Evolutionary conservation across 2,113 vertebrate species (phyloP), one percentile per base, ranked within the genome.

Genomic region (Empidonax alnorum): DNA sequence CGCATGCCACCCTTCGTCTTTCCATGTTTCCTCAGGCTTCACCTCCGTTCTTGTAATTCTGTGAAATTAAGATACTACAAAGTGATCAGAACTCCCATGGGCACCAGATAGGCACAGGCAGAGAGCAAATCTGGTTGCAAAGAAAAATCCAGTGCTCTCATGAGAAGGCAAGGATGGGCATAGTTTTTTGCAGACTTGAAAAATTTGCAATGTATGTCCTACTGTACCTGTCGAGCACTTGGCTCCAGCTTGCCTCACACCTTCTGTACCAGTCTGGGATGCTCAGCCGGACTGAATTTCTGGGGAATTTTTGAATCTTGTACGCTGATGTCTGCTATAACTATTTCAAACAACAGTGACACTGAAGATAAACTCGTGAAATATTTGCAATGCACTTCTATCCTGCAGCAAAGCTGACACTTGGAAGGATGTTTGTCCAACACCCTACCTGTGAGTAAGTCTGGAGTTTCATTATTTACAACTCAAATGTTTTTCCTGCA

Each of bases 161-260:
- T 1, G 9, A 5, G 9, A 94, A 62, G 1, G 8, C 12, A 28
- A 63, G 27, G 47, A 31, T 27, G 47, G 56, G 16, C 1, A 2
- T 3, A 37, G 25, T 15, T 13, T 75, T 87, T 49, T 71, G 25
- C 24, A 71, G n/a, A 22, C 8, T 7, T 31, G 13, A 14, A 53
- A 71, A 35, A 72, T 33, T 7, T 62, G 21, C 46, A 30, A 8
- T 7, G 16, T 28, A 52, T 55, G 3, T 62, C 8, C 7, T 46
- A 22, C 16, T 2, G 3, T 7, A 65, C 25, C 23, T 42, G 0
- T 27, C 50, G 5, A 44, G 59, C 0, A 0, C 35, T 39, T n/a
- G 17, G 53, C 44, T 62, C 84, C 56, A 71, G n/a, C 42, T 61
- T 78, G 44, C 31, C 47, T 90, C 33, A 25, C 27, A 66, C 15